Evolutionary conservation across 2,113 vertebrate genomes (phyloP).

Genomic region (Myotis brandtii): DNA sequence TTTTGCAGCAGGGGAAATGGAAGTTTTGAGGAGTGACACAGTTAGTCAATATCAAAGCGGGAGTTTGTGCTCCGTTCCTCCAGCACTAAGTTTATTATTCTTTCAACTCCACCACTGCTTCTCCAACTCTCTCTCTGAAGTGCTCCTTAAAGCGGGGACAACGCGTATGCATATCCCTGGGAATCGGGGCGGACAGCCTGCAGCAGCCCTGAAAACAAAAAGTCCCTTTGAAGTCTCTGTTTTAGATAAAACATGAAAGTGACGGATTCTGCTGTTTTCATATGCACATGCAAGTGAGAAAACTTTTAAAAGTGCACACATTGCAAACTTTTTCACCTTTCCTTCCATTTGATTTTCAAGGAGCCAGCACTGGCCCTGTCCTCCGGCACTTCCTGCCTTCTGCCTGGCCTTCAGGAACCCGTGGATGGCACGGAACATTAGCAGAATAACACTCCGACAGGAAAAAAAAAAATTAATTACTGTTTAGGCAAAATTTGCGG

Average conservation of each 20-base stretch:
- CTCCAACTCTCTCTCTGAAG: conserved; percentile 76
- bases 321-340: conserved; percentile 77
- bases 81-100: conserved; percentile 71
- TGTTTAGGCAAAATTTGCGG: not conserved
- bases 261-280: conserved; percentile 75
- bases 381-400: conserved; percentile 8
- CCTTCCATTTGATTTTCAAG: conserved; percentile 57
- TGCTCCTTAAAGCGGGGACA: conserved; percentile 71
- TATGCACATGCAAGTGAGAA: conserved; percentile 72
- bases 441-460: not conserved
- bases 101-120: conserved; percentile 63
- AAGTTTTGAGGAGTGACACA: conserved; percentile 36
- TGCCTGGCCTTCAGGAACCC: not conserved
- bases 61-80: conserved; percentile 60
- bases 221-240: conserved; percentile 79
- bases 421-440: not conserved
- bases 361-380: not conserved
- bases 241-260: conserved; percentile 80
- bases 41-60: conserved; percentile 55
- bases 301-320: conserved; percentile 63
- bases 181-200: conserved; percentile 75
- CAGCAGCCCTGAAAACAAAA: conserved; percentile 78
- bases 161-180: conserved; percentile 49
- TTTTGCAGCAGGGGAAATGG: conserved; percentile 23
- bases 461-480: not conserved